Evolutionary conservation across 2,888 invertebrate genomes (phyloP).

Genomic region (Cinara cedri): DNA sequence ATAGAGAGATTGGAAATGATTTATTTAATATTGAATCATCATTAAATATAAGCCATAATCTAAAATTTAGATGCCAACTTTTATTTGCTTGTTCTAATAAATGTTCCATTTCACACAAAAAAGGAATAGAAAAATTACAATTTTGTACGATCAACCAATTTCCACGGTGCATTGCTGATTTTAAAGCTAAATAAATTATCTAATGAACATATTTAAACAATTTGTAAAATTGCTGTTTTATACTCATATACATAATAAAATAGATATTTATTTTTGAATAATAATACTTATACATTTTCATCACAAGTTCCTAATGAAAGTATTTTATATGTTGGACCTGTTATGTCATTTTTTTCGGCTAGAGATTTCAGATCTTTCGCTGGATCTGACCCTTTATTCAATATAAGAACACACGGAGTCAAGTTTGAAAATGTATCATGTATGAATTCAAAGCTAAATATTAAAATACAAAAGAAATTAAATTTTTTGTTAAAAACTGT

Average conservation of each 20-base stretch:
- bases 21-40: neutral
- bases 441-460: slow-evolving; percentile 14
- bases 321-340: slow-evolving; percentile 27
- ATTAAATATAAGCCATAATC: slow-evolving; percentile 42
- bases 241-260: neutral
- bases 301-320: slow-evolving; percentile 28
- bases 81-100: slow-evolving; percentile 24
- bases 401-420: slow-evolving; percentile 27
- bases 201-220: neutral
- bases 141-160: slow-evolving; percentile 50
- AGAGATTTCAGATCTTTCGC: slow-evolving; percentile 1
- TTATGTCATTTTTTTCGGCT: slow-evolving; percentile 34
- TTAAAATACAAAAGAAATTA: neutral
- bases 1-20: slow-evolving; percentile 31
- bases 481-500: no score
- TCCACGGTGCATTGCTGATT: slow-evolving; percentile 40
- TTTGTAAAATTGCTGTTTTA: neutral
- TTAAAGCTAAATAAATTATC: slow-evolving; percentile 33
- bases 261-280: neutral
- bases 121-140: slow-evolving; percentile 30
- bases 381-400: slow-evolving; percentile 34
- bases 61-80: slow-evolving; percentile 35
- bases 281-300: slow-evolving; percentile 21
- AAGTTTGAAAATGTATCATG: slow-evolving; percentile 40
- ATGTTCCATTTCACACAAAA: slow-evolving; percentile 19